Conservation (phyloP, 2,888 invertebrate genomes). For the Drymonia ruficornis region DNA sequence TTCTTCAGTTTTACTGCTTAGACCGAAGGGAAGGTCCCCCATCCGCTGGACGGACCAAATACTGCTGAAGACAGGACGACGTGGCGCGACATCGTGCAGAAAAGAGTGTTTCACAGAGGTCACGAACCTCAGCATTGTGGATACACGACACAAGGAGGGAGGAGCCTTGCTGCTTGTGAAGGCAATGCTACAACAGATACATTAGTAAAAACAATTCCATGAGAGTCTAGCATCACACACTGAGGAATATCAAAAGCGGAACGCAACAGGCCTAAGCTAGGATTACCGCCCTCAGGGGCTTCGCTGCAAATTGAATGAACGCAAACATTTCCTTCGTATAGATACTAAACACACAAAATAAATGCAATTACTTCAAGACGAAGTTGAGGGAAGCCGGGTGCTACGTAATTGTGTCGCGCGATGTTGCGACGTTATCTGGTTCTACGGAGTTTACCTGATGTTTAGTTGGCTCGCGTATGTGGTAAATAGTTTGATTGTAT, state of each 20-base stretch:
- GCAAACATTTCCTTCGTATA: conserved; percentile 58
- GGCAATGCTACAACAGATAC: conserved; percentile 6
- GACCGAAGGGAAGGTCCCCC: too few relatives aligned
- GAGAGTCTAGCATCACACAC: conserved; percentile 21
- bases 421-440: conserved; percentile 13
- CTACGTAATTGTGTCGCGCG: conserved; percentile 21
- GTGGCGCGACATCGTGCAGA: too few relatives aligned
- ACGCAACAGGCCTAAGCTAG: conserved; percentile 75
- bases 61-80: too few relatives aligned
- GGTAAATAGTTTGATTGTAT: neutral
- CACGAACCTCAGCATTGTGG: too few relatives aligned
- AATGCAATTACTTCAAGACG: conserved; percentile 48
- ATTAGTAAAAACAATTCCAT: conserved; percentile 41
- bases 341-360: conserved; percentile 53
- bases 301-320: conserved; percentile 80
- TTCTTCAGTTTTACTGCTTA: too few relatives aligned
- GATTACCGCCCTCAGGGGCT: conserved; percentile 78
- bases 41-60: too few relatives aligned
- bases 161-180: too few relatives aligned
- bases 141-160: too few relatives aligned
- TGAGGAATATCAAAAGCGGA: conserved; percentile 62
- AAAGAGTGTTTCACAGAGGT: too few relatives aligned
- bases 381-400: conserved; percentile 35
- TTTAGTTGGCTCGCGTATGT: neutral
- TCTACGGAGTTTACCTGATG: conserved; percentile 13